Evolutionary conservation across 2,113 vertebrate genomes (phyloP), one percentile per base, ranked within the genome.

Genomic region (Malurus melanocephalus): DNA sequence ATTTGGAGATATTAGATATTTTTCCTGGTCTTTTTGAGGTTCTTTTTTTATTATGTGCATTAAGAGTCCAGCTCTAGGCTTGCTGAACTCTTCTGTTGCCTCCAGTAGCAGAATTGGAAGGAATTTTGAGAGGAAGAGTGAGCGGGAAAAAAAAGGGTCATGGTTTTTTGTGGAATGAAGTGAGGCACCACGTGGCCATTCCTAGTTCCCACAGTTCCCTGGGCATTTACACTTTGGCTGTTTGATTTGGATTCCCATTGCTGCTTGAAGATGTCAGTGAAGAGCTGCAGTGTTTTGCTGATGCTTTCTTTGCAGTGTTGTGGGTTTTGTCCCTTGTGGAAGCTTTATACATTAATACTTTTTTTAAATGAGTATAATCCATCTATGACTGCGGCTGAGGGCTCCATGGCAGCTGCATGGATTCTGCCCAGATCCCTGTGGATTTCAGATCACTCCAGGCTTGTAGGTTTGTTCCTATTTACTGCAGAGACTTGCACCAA

Each of bases 381-480:
- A 93, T 94, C 76, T 79, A 8, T 79, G 84, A 74, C 59, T 86
- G 62, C 67, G 88, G 76, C 75, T 78, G 85, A 77, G 69, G 78
- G 64, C 71, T 92, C 88, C 62, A 35, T 76, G 85, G 72, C 88
- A 94, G 73, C 71, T 7, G 13, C 83, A 89, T 87, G 79, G 91
- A 88, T 92, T 94, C 66, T 88, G 26, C 42, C 78, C 73, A 15
- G 79, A 48, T 56, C 79, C n/a, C 78, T 72, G 69, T 79, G 72
- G 90, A 69, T 72, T 92, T 92, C n/a, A 28, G 73, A 88, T 61
- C 32, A 19, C 88, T 66, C 76, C 61, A 80, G 65, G 30, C 86
- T 93, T 88, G 43, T 48, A 74, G 55, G 79, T 82, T 91, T 77
- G 76, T 78, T 95, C 73, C 64, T 87, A 40, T 90, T 94, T 88